Evolutionary conservation across 2,797 vertebrate species (phyloP).

Genomic region (Ambastaia sidthimunki): DNA sequence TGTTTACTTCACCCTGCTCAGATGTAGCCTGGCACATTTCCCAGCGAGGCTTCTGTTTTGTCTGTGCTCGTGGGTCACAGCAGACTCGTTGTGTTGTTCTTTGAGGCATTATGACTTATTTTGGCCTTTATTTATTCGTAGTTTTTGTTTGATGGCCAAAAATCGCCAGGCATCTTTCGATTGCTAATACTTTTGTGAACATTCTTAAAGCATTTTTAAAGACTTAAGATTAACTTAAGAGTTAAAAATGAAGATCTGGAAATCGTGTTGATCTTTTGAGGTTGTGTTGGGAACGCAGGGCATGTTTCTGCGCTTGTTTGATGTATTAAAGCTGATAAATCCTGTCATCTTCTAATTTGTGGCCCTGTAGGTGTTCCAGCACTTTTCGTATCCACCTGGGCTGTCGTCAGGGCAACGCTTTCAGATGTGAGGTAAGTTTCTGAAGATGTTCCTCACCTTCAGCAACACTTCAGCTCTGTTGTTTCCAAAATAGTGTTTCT

Average conservation of each 20-base stretch:
- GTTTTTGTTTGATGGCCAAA: not conserved
- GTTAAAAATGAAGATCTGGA: too few species aligned
- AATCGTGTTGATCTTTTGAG: too few species aligned
- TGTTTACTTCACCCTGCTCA: not conserved
- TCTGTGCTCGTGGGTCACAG: not conserved
- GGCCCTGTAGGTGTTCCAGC: constrained; percentile 84
- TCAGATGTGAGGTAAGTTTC: constrained; percentile 84
- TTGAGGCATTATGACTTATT: not conserved
- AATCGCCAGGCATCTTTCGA: constrained; percentile 10
- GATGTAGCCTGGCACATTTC: not conserved
- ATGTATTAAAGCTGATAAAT: constrained; percentile 22
- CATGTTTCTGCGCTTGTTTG: constrained; percentile 33
- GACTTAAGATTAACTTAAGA: too few species aligned
- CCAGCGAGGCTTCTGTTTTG: not conserved
- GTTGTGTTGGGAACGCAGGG: not conserved
- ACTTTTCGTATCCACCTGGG: constrained; percentile 85
- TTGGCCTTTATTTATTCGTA: constrained; percentile 24
- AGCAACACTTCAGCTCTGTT: not conserved
- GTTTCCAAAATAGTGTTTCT: too few species aligned
- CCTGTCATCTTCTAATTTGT: constrained; percentile 45
- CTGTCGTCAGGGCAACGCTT: constrained; percentile 79
- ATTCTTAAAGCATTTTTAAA: not conserved
- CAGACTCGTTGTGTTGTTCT: too few species aligned
- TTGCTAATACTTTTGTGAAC: constrained; percentile 26
- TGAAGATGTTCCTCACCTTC: not conserved